Conservation (phyloP, 2,797 vertebrate genomes). For the Sparidentex hasta region DNA sequence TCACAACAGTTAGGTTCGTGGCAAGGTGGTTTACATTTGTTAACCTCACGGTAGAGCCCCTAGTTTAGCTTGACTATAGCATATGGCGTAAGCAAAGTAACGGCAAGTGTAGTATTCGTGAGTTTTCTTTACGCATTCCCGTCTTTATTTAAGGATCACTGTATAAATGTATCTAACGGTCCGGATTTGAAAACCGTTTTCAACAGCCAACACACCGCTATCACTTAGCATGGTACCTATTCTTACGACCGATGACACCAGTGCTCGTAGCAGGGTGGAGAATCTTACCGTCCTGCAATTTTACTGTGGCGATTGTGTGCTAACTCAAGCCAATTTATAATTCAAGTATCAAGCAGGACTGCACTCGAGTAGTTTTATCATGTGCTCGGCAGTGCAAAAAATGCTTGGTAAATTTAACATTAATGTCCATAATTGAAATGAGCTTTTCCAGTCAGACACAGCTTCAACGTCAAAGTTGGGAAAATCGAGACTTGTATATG, state of each 20-base stretch:
- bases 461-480: conserved; percentile 57
- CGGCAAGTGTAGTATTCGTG: background rate
- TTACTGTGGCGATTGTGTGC: background rate
- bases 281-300: background rate
- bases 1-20: background rate
- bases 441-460: conserved; percentile 13
- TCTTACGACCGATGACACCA: conserved; percentile 27
- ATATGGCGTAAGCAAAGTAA: conserved; percentile 1
- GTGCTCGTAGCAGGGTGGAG: conserved; percentile 44
- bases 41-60: background rate
- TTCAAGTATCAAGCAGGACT: no score
- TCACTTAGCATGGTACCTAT: background rate
- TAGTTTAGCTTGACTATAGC: background rate
- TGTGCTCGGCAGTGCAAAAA: background rate
- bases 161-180: background rate
- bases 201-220: background rate
- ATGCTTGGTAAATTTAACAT: background rate
- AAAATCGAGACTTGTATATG: conserved; percentile 8
- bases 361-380: background rate
- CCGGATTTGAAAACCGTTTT: background rate
- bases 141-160: accelerated
- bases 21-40: background rate
- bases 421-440: background rate
- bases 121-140: background rate
- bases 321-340: background rate